phyloP scores from a whole-genome alignment of 2,888 invertebrate species.

The Achlya flavicornis region DNA sequence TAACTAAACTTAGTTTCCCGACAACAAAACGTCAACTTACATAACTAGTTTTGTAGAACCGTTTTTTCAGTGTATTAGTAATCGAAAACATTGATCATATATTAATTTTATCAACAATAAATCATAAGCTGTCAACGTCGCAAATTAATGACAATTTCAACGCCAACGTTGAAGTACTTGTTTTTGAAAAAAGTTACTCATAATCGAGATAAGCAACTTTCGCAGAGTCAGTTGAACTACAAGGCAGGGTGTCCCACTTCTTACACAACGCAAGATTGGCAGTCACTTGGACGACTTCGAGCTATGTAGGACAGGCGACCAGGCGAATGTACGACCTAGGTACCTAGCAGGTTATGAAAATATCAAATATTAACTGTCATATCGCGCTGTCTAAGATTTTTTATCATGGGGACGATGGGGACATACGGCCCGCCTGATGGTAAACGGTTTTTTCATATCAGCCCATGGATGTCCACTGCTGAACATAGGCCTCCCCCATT shows the following conservation, averaged over 20 bases:
- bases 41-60: too few relatives aligned
- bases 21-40: too few relatives aligned
- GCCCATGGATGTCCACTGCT: too few relatives aligned
- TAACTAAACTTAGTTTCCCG: too few relatives aligned
- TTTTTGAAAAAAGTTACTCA: constrained; percentile 16
- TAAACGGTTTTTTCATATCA: too few relatives aligned
- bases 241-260: constrained; percentile 41
- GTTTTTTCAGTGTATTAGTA: too few relatives aligned
- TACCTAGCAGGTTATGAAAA: constrained; percentile 21
- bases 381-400: background rate
- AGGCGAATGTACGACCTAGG: constrained; percentile 33
- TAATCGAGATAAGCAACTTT: constrained; percentile 25
- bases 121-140: background rate
- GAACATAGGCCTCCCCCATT: too few relatives aligned
- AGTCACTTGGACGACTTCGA: constrained; percentile 46
- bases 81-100: too few relatives aligned
- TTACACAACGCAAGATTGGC: constrained; percentile 41
- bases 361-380: constrained; percentile 1
- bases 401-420: background rate
- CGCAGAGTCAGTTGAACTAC: constrained; percentile 20
- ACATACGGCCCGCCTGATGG: too few relatives aligned
- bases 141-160: background rate
- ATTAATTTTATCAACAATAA: background rate
- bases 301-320: constrained; percentile 50
- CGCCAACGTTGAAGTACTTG: constrained; percentile 1